Percentiles rank a stretch among this genome's conserved stretches.
Conservation (phyloP, 2,888 invertebrate genomes). For the Nineta flava region DNA sequence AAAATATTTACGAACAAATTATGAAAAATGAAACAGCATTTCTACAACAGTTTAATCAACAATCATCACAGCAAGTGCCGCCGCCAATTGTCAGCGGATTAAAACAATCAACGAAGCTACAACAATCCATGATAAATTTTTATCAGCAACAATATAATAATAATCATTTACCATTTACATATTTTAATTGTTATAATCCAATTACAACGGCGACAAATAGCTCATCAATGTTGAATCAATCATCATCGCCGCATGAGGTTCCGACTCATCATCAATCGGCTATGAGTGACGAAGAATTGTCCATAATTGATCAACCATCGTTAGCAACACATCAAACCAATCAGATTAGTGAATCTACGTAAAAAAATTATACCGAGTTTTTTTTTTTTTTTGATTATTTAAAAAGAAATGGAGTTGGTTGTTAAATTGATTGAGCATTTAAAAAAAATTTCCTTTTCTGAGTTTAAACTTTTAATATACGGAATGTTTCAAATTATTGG, state of each 20-base stretch:
- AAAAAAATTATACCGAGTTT: background rate
- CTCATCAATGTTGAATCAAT: constrained; percentile 2
- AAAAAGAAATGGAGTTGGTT: background rate
- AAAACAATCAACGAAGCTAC: constrained; percentile 22
- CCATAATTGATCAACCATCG: background rate
- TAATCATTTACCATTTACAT: constrained; percentile 19
- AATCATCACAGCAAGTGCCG: background rate
- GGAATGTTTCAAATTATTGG: too few species aligned
- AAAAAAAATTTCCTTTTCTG: background rate
- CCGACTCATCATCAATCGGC: background rate
- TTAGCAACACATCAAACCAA: background rate
- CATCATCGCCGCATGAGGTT: background rate
- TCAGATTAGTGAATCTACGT: background rate
- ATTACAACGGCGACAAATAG: constrained; percentile 5
- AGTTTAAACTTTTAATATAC: too few species aligned
- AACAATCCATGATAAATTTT: constrained; percentile 27
- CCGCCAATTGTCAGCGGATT: constrained; percentile 14
- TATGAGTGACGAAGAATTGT: background rate
- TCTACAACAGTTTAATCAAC: constrained; percentile 2
- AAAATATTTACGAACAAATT: constrained; percentile 22
- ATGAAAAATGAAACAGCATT: constrained; percentile 16
- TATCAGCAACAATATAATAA: constrained; percentile 27
- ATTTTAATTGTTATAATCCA: constrained; percentile 29
- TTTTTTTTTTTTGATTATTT: background rate
- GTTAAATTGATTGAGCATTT: background rate